phyloP scores from a whole-genome alignment of 1,140 invertebrate species.

The Listronotus oregonensis region DNA sequence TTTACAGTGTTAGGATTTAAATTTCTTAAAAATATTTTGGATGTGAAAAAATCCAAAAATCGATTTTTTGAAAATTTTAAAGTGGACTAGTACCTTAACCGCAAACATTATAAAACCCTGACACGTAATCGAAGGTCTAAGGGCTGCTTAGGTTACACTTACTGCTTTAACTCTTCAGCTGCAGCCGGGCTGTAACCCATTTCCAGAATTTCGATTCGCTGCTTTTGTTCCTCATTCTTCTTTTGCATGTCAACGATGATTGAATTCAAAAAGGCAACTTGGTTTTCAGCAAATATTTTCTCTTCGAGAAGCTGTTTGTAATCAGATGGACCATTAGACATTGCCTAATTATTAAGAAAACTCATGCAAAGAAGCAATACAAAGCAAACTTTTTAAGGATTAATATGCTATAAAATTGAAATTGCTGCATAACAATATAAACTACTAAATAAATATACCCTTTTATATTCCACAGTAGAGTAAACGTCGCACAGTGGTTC shows the following conservation, averaged over 20 bases:
- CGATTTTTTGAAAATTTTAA: too few relatives aligned
- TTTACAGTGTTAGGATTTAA: too few relatives aligned
- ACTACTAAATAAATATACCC: too few relatives aligned
- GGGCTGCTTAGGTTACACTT: background rate
- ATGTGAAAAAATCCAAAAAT: too few relatives aligned
- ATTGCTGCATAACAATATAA: too few relatives aligned
- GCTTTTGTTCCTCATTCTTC: constrained; percentile 84
- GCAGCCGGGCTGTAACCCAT: constrained; percentile 63
- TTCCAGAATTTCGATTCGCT: constrained; percentile 80
- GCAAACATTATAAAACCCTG: constrained; percentile 24
- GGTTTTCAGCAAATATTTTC: constrained; percentile 68
- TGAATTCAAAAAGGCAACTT: constrained; percentile 93
- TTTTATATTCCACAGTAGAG: too few relatives aligned
- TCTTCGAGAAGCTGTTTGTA: constrained; percentile 64
- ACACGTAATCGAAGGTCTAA: background rate
- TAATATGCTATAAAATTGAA: background rate
- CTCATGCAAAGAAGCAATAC: too few relatives aligned
- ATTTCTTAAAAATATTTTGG: too few relatives aligned
- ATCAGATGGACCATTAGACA: constrained; percentile 40
- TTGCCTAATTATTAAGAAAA: constrained; percentile 20
- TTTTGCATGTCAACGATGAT: constrained; percentile 95
- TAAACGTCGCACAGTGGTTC: too few relatives aligned
- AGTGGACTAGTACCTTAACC: too few relatives aligned
- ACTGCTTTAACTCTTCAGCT: constrained; percentile 58
- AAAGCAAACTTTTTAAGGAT: background rate